phyloP scores from a whole-genome alignment of 1,140 invertebrate genomes.

The Sarcophaga bullata region DNA sequence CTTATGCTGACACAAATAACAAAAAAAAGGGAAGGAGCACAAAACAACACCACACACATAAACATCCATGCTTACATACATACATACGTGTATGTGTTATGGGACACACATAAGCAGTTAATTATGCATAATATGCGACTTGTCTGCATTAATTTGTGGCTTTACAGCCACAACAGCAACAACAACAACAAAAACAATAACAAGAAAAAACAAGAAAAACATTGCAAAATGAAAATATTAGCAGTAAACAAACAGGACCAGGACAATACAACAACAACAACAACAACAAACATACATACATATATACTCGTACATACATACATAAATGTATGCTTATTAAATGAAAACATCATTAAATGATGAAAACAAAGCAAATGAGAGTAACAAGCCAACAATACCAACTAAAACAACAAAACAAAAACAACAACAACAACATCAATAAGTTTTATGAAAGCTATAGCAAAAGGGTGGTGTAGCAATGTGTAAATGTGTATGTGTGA shows the following conservation, averaged over 20 bases:
- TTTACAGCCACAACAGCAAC: neutral
- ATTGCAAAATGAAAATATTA: neutral
- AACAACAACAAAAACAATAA: neutral
- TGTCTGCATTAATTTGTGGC: conserved; percentile 34
- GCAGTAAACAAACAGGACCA: neutral
- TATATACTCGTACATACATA: neutral
- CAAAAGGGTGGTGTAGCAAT: neutral
- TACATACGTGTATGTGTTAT: neutral
- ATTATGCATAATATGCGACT: conserved; percentile 35
- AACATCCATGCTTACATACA: neutral
- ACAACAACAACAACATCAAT: neutral
- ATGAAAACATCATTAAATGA: neutral
- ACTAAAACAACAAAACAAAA: neutral
- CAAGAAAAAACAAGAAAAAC: too few relatives aligned
- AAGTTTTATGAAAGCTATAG: neutral
- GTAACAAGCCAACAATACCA: neutral
- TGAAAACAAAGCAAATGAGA: conserved; percentile 11
- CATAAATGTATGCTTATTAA: too few relatives aligned
- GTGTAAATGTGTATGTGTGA: neutral
- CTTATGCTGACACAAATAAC: too few relatives aligned
- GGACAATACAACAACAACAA: neutral
- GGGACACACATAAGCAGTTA: conserved; percentile 16
- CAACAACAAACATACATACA: neutral
- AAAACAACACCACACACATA: neutral
- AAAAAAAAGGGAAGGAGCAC: too few relatives aligned